Conservation (phyloP, 2,113 vertebrate genomes). For the Procavia capensis region DNA sequence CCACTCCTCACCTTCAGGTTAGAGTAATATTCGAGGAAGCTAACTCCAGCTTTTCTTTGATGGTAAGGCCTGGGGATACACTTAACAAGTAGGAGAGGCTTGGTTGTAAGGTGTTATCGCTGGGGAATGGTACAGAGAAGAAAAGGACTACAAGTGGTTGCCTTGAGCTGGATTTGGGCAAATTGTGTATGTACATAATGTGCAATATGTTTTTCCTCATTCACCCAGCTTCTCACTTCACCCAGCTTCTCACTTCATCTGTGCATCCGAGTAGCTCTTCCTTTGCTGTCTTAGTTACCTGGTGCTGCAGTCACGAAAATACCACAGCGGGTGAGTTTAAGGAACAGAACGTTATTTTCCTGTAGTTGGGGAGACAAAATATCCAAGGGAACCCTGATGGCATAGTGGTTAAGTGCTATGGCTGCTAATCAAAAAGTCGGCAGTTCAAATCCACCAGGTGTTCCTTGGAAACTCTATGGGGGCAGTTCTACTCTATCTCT, state of each 20-base stretch:
- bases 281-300: neutral
- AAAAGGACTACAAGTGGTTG: neutral
- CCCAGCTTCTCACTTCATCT: neutral
- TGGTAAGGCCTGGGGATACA: neutral
- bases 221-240: neutral
- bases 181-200: neutral
- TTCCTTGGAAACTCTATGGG: too few species aligned
- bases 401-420: too few species aligned
- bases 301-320: neutral
- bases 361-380: neutral
- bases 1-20: neutral
- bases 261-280: neutral
- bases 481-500: too few species aligned
- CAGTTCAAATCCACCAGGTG: too few species aligned
- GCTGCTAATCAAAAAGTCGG: too few species aligned
- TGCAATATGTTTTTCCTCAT: neutral
- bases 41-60: neutral
- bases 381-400: too few species aligned
- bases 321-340: neutral
- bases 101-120: neutral
- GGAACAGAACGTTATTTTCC: neutral
- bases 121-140: neutral
- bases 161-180: neutral
- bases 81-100: neutral
- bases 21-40: neutral